These are phyloP conservation scores for Scleropages formosus DNA, from an alignment of 2,797 vertebrate species.

Conservation along the genomic window DNA sequence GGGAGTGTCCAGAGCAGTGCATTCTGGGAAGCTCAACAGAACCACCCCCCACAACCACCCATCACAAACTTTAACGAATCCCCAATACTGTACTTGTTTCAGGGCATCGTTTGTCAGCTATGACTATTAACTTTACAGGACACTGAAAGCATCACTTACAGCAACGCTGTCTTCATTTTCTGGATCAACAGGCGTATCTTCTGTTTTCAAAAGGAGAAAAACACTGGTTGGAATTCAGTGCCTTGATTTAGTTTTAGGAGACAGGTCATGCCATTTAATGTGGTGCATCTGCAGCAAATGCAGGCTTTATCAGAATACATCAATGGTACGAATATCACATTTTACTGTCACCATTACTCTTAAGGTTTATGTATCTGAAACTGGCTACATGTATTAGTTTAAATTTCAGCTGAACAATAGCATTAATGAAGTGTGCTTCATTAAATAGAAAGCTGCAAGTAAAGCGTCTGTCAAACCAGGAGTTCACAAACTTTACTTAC, in stretches of 20 bases:
- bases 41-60: background rate
- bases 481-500: background rate
- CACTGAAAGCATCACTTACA: constrained; percentile 72
- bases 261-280: background rate
- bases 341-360: no score
- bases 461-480: background rate
- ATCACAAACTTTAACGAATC: background rate
- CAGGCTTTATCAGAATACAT: background rate
- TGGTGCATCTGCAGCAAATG: background rate
- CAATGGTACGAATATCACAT: no score
- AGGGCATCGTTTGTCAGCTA: no score
- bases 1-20: constrained; percentile 4
- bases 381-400: no score
- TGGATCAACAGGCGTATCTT: constrained; percentile 59
- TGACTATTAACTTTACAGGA: constrained; percentile 10
- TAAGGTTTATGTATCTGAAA: no score
- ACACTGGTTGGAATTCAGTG: background rate
- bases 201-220: constrained; percentile 46
- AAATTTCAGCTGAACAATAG: no score
- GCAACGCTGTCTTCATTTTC: constrained; percentile 85
- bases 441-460: no score
- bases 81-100: no score
- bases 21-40: constrained; percentile 7
- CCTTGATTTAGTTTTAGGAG: background rate
- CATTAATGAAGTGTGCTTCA: no score